A percentile compares a stretch with the other conserved stretches of the same genome.
These are phyloP conservation scores for Lasioglossum pauxillum DNA, from an alignment of 2,888 invertebrate genomes.

Conservation along the genomic window DNA sequence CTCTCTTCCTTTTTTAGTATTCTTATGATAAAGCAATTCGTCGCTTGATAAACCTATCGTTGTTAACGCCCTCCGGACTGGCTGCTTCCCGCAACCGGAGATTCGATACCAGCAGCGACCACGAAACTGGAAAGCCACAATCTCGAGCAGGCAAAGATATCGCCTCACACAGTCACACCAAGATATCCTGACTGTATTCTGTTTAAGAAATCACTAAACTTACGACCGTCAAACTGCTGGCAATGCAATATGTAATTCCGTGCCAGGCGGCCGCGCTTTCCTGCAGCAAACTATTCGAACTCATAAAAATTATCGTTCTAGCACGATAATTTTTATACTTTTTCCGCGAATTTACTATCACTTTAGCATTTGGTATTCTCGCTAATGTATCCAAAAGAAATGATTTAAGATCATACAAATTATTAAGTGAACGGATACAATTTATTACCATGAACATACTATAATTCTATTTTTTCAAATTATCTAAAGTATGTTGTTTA, in stretches of 20 bases:
- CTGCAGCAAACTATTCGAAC: not conserved
- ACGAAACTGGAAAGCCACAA: constrained; percentile 45
- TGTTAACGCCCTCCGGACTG: constrained; percentile 75
- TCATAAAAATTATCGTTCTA: not conserved
- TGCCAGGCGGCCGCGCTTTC: not conserved
- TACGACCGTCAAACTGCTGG: not conserved
- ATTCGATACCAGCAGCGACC: constrained; percentile 57
- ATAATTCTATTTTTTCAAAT: not conserved
- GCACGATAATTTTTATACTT: not conserved
- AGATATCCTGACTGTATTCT: constrained; percentile 1
- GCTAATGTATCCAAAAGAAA: not conserved
- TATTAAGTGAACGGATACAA: not conserved
- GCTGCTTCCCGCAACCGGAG: constrained; percentile 70
- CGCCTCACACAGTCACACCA: not conserved
- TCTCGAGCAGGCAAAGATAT: not conserved
- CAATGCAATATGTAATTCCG: not conserved
- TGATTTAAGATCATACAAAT: not conserved
- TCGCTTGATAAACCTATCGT: constrained; percentile 74
- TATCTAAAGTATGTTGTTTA: not conserved
- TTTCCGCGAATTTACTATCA: not conserved
- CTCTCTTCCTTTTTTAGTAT: constrained; percentile 2
- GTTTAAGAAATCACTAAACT: constrained; percentile 1
- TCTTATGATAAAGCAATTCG: constrained; percentile 62
- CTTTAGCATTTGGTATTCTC: too few species aligned
- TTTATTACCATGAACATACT: not conserved